Evolutionary conservation across 1,140 invertebrate genomes (phyloP).

Genomic region (Mercenaria mercenaria): DNA sequence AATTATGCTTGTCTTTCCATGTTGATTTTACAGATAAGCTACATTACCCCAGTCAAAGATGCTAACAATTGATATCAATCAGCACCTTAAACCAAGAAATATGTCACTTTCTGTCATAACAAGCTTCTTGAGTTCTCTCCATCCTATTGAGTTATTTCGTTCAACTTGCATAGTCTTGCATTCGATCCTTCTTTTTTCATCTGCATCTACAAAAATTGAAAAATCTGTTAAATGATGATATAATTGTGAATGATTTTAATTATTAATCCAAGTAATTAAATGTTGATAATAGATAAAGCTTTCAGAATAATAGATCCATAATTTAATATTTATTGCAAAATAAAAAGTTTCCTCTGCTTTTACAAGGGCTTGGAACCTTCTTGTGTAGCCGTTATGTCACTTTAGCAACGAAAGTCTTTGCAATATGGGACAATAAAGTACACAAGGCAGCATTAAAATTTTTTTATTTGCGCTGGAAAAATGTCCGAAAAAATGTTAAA

Average conservation of each 20-base stretch:
- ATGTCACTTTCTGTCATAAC: conserved; percentile 24
- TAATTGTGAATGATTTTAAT: no score
- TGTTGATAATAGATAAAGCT: no score
- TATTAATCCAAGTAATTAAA: no score
- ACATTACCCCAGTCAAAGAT: conserved; percentile 28
- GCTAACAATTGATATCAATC: conserved; percentile 27
- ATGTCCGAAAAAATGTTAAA: no score
- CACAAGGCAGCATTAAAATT: conserved; percentile 23
- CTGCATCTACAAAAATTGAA: not conserved
- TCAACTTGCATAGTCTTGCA: conserved; percentile 18
- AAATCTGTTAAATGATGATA: no score
- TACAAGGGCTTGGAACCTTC: conserved; percentile 69
- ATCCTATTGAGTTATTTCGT: not conserved
- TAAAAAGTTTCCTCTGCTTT: conserved; percentile 61
- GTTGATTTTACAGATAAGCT: conserved; percentile 37
- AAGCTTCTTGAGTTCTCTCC: not conserved
- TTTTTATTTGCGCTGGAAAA: no score
- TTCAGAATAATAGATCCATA: no score
- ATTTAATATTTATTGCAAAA: no score
- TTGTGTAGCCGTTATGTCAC: conserved; percentile 20
- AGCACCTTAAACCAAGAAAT: conserved; percentile 44
- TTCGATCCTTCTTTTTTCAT: conserved; percentile 18
- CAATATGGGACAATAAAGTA: not conserved
- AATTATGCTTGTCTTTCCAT: not conserved
- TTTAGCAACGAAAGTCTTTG: not conserved